Conservation (phyloP, 2,113 vertebrate species). For the Actinemys pallida region DNA sequence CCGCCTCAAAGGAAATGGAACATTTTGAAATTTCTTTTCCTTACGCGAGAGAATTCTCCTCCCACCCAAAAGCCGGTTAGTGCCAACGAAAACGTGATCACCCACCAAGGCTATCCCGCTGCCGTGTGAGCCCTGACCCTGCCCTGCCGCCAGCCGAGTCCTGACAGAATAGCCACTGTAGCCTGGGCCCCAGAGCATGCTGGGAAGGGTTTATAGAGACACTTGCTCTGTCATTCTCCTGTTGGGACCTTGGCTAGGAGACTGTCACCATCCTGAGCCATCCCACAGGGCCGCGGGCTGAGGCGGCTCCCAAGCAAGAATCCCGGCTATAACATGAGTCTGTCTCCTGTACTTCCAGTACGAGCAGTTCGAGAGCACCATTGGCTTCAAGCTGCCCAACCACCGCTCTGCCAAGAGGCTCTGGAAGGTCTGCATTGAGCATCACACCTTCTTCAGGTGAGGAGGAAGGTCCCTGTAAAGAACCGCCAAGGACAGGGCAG, state of each 20-base stretch:
- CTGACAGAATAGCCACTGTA: not conserved
- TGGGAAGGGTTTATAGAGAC: not conserved
- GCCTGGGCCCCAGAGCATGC: not conserved
- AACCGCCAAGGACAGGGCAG: not conserved
- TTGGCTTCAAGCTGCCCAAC: slow-evolving; percentile 98
- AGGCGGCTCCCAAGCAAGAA: not conserved
- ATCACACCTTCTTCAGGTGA: slow-evolving; percentile 99
- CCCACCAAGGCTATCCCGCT: not conserved
- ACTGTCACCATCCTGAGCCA: not conserved
- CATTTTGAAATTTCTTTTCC: not conserved
- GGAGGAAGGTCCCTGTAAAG: not conserved
- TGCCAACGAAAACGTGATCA: not conserved
- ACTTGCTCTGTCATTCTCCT: not conserved
- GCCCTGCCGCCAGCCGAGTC: not conserved
- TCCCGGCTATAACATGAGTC: not conserved
- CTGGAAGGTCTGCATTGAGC: slow-evolving; percentile 99
- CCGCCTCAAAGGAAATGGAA: not conserved
- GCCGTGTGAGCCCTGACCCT: not conserved
- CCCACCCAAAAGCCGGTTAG: not conserved
- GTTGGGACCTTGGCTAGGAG: not conserved
- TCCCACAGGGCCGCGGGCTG: accelerated
- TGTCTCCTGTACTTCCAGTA: slow-evolving; percentile 83
- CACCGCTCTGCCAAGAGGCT: slow-evolving; percentile 97
- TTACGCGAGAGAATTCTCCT: slow-evolving; percentile 2
- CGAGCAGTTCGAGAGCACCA: slow-evolving; percentile 98